Evolutionary conservation across 2,888 invertebrate species (phyloP).

Genomic region (Apamea sordens): DNA sequence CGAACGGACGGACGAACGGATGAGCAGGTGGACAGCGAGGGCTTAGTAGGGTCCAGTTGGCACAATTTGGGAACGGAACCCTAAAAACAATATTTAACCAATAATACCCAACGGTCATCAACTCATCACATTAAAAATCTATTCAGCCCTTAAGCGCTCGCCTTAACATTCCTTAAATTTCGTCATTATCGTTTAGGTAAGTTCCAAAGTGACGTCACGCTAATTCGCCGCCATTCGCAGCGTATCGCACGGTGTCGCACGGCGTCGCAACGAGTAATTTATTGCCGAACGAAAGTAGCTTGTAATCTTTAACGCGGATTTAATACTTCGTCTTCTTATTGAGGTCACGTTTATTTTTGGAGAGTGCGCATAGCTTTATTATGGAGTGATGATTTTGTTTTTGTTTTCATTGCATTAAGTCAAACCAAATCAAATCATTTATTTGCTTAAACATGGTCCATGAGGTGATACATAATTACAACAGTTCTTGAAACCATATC

Average conservation of each 20-base stretch:
- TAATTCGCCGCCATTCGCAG: constrained; percentile 55
- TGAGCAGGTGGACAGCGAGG: too few species aligned
- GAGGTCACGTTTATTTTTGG: constrained; percentile 52
- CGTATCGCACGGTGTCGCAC: constrained; percentile 53
- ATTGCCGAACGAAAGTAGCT: constrained; percentile 54
- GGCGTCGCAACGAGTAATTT: constrained; percentile 43
- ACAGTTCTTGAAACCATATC: too few species aligned
- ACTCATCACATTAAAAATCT: constrained; percentile 19
- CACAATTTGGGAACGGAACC: neutral
- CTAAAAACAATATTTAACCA: constrained; percentile 9
- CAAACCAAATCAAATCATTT: too few species aligned
- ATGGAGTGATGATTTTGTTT: constrained; percentile 11
- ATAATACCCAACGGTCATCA: constrained; percentile 12
- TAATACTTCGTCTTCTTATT: constrained; percentile 59
- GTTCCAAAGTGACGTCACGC: constrained; percentile 57
- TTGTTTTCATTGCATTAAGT: constrained; percentile 1
- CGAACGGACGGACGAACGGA: too few species aligned
- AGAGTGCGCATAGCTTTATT: constrained; percentile 14
- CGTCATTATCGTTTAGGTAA: constrained; percentile 59
- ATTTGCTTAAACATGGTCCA: too few species aligned
- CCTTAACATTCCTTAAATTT: constrained; percentile 48
- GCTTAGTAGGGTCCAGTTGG: neutral
- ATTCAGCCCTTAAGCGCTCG: constrained; percentile 12
- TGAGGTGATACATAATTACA: too few species aligned
- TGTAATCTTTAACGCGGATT: constrained; percentile 66